These are phyloP conservation scores for Desmophyllum pertusum DNA, from an alignment of 92 coral and sea anemone species.

Conservation along the genomic window DNA sequence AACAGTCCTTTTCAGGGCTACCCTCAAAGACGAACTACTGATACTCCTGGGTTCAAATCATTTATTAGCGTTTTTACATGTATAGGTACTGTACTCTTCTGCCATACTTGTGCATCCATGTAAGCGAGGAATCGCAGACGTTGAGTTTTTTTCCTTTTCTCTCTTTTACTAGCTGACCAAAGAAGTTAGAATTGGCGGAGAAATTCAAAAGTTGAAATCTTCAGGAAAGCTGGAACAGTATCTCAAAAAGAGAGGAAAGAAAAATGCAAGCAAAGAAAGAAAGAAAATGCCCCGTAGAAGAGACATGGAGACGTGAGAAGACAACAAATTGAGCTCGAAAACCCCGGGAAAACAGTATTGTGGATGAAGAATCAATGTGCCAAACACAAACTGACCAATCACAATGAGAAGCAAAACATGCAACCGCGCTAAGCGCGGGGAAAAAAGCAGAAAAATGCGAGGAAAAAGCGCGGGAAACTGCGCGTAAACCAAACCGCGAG, in stretches of 20 bases:
- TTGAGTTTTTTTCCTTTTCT: not conserved
- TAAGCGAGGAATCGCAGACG: not conserved
- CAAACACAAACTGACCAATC: not conserved
- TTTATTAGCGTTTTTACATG: too few species aligned
- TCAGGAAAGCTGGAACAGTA: slow-evolving; percentile 85
- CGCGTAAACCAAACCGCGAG: not conserved
- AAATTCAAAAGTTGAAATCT: slow-evolving; percentile 83
- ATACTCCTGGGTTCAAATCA: too few species aligned
- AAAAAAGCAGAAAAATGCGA: too few species aligned
- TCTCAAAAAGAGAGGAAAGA: slow-evolving; percentile 82
- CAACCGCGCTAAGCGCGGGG: not conserved
- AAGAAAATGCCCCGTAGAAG: slow-evolving; percentile 82
- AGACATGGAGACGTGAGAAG: slow-evolving; percentile 39
- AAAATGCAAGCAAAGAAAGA: slow-evolving; percentile 89
- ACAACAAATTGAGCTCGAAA: not conserved
- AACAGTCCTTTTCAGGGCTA: too few species aligned
- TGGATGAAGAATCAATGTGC: not conserved
- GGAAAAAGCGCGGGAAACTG: not conserved
- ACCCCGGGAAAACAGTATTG: not conserved
- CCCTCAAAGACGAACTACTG: too few species aligned
- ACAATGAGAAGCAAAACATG: not conserved
- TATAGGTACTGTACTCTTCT: too few species aligned
- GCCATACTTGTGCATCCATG: too few species aligned
- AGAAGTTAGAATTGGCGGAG: slow-evolving; percentile 89
- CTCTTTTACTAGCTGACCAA: slow-evolving; percentile 80